phyloP scores from a whole-genome alignment of 2,797 vertebrate genomes.

The Pseudomugil tenellus region DNA sequence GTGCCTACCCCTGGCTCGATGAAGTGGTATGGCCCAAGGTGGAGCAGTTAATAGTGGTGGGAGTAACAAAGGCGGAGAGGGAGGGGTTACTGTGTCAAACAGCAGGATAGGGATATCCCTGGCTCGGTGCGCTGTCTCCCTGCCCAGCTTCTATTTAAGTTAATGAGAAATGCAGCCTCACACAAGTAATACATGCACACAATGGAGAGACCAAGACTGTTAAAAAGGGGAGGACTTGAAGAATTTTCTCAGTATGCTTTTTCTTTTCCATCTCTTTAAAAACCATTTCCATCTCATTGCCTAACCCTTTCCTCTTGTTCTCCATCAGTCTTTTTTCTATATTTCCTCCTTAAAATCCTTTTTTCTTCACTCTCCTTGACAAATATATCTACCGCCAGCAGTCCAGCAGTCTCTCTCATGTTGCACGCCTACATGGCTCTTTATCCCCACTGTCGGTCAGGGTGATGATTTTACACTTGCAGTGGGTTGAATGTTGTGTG shows the following conservation, averaged over 20 bases:
- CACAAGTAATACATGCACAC: constrained; percentile 38
- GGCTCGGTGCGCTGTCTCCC: constrained; percentile 35
- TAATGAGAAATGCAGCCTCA: constrained; percentile 67
- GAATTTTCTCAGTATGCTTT: too few species aligned
- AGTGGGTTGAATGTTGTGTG: constrained; percentile 1
- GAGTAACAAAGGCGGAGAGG: constrained; percentile 43
- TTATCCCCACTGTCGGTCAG: neutral
- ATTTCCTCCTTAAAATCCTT: constrained; percentile 28
- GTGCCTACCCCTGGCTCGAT: constrained; percentile 16
- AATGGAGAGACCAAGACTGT: constrained; percentile 1
- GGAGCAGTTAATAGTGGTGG: constrained; percentile 47
- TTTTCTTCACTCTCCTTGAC: constrained; percentile 15
- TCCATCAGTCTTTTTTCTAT: constrained; percentile 14
- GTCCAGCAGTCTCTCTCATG: constrained; percentile 30
- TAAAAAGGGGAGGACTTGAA: too few species aligned
- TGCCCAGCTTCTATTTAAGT: constrained; percentile 49
- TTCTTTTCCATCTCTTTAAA: constrained; percentile 14
- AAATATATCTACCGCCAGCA: constrained; percentile 33
- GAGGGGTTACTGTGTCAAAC: constrained; percentile 61
- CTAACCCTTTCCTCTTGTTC: neutral
- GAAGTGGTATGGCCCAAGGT: constrained; percentile 43
- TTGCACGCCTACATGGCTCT: constrained; percentile 8
- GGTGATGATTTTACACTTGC: constrained; percentile 26
- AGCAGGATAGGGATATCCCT: constrained; percentile 71
- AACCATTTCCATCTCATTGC: constrained; percentile 15